These are phyloP conservation scores for Microplitis demolitor DNA, from an alignment of 1,140 invertebrate genomes.

Conservation along the genomic window DNA sequence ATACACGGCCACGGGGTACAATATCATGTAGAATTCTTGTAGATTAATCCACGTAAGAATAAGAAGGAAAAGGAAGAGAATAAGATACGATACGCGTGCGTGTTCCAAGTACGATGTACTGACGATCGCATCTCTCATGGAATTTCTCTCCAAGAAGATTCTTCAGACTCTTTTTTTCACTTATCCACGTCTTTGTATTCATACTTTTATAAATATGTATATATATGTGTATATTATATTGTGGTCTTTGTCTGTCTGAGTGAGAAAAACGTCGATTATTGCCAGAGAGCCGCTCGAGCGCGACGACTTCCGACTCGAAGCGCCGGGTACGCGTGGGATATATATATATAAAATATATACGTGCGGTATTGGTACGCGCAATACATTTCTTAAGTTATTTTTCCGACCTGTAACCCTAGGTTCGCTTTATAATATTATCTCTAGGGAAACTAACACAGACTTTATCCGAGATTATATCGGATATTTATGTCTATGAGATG, in stretches of 20 bases:
- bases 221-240: neutral
- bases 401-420: neutral
- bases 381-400: neutral
- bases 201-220: neutral
- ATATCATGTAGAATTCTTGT: neutral
- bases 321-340: neutral
- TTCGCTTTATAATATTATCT: no score
- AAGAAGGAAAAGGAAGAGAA: neutral
- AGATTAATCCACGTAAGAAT: neutral
- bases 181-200: neutral
- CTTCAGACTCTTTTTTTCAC: neutral
- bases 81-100: neutral
- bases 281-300: neutral
- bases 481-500: no score
- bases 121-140: conserved; percentile 7
- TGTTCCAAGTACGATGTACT: neutral
- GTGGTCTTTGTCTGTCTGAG: neutral
- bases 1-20: no score
- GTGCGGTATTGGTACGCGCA: neutral
- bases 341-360: neutral
- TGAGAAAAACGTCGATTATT: neutral
- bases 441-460: no score
- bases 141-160: neutral
- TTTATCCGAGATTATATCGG: no score
- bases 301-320: neutral